Percentiles rank a stretch among this genome's conserved stretches.
These are phyloP conservation scores for Catonia carolina DNA, from an alignment of 2,888 invertebrate genomes.

Conservation along the genomic window DNA sequence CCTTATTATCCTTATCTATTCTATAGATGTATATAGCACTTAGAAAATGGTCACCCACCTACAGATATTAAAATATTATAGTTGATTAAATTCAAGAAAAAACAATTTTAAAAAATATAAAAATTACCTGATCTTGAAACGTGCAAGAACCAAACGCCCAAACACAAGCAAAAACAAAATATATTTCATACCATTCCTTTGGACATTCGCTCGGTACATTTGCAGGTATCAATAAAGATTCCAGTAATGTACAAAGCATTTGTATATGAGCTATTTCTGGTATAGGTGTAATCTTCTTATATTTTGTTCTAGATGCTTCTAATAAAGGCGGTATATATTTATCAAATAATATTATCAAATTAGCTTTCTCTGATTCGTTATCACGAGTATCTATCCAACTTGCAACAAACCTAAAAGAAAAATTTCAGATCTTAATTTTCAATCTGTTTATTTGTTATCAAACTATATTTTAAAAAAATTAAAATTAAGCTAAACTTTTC, in stretches of 20 bases:
- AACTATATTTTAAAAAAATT: neutral
- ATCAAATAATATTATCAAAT: constrained; percentile 80
- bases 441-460: neutral
- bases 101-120: no score
- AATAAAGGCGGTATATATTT: constrained; percentile 83
- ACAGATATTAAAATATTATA: no score
- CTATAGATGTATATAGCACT: no score
- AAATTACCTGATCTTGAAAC: constrained; percentile 67
- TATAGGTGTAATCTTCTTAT: constrained; percentile 86
- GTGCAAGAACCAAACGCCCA: constrained; percentile 93
- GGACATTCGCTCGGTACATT: constrained; percentile 83
- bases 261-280: constrained; percentile 84
- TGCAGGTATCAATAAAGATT: constrained; percentile 71
- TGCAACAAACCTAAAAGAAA: constrained; percentile 60
- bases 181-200: constrained; percentile 90
- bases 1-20: no score
- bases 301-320: constrained; percentile 63
- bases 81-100: no score
- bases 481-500: neutral
- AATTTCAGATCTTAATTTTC: no score
- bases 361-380: constrained; percentile 66
- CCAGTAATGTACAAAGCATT: constrained; percentile 79
- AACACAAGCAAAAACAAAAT: constrained; percentile 82
- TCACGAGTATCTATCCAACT: constrained; percentile 80
- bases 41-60: no score